phyloP scores from a whole-genome alignment of 2,113 vertebrate genomes.

The Peromyscus californicus region DNA sequence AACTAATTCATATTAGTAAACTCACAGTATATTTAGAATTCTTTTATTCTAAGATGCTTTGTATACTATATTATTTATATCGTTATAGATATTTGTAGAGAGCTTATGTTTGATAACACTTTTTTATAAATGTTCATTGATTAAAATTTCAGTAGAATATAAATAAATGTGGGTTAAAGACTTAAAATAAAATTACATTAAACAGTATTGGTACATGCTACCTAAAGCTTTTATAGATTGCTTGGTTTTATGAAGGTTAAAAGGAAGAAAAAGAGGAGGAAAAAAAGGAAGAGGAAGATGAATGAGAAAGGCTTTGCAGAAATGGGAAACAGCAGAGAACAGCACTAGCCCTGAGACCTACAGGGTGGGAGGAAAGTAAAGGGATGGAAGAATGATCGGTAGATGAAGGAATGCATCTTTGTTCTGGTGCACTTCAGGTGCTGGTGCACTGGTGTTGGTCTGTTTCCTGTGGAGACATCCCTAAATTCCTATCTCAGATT shows the following conservation, averaged over 20 bases:
- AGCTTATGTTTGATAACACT: background rate
- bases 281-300: no score
- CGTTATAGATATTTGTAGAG: background rate
- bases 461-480: background rate
- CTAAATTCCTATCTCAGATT: background rate
- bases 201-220: background rate
- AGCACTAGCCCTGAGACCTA: no score
- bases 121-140: background rate
- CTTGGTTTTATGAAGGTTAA: background rate
- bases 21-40: background rate
- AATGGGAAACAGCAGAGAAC: background rate
- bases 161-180: background rate
- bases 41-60: background rate
- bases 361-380: background rate
- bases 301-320: background rate
- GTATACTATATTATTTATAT: background rate
- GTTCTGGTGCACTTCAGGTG: background rate
- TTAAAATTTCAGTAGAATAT: background rate
- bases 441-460: background rate
- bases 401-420: background rate
- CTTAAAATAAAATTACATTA: background rate
- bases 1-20: background rate
- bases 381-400: background rate
- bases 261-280: no score
- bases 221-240: background rate